A percentile compares a stretch with the other conserved stretches of the same genome.
Conservation (phyloP, 2,113 vertebrate genomes). For the Cephalopterus ornatus region DNA sequence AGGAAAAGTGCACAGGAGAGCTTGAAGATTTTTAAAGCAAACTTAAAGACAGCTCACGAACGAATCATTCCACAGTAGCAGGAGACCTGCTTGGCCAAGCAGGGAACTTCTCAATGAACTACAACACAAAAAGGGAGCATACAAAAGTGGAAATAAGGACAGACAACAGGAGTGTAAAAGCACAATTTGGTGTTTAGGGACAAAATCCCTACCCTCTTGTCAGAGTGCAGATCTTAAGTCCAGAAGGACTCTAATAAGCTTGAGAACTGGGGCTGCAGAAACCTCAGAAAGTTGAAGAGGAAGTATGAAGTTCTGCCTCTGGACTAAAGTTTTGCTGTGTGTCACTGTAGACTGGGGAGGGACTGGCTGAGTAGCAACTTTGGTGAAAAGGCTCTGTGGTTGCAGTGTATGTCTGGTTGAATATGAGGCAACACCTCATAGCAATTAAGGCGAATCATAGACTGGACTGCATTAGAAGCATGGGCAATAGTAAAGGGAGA, state of each 20-base stretch:
- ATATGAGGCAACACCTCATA: neutral
- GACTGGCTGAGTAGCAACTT: neutral
- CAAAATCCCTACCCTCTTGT: neutral
- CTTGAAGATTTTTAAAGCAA: neutral
- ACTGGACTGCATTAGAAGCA: neutral
- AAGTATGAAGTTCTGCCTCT: neutral
- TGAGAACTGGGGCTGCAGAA: neutral
- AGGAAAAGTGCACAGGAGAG: neutral
- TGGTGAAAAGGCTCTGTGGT: neutral
- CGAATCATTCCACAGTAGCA: neutral
- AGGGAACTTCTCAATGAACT: neutral
- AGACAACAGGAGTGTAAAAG: neutral
- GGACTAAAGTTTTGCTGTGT: neutral
- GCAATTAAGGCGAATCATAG: neutral
- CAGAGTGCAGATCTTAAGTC: neutral
- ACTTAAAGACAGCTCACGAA: neutral
- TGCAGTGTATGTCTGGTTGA: neutral
- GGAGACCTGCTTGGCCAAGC: neutral
- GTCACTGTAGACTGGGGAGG: neutral
- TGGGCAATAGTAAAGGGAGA: neutral
- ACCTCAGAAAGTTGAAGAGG: neutral
- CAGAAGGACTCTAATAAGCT: neutral
- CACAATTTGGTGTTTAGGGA: neutral
- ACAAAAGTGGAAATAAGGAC: neutral
- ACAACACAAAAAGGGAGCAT: neutral